phyloP scores from a whole-genome alignment of 2,113 vertebrate genomes.

The Polyodon spathula region DNA sequence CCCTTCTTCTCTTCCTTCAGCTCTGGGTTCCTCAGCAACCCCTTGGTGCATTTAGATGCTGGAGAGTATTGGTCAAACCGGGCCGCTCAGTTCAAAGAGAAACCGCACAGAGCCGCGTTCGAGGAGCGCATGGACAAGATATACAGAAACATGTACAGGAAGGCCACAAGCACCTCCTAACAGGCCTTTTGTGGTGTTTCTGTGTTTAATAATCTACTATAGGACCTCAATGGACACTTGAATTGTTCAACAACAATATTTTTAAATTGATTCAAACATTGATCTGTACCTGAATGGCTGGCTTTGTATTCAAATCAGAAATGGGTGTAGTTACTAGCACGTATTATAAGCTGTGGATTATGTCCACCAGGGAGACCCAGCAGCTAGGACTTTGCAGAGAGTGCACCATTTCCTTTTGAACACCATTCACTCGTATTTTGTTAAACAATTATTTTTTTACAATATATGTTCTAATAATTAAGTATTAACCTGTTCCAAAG shows the following conservation, averaged over 20 bases:
- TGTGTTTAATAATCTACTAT: not conserved
- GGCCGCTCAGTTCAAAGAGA: conserved; percentile 52
- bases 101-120: conserved; percentile 62
- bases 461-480: too few relatives aligned
- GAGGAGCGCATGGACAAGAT: conserved; percentile 69
- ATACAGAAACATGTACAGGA: conserved; percentile 68
- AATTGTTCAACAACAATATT: too few relatives aligned
- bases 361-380: too few relatives aligned
- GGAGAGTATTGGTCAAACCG: conserved; percentile 50
- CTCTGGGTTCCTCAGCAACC: conserved; percentile 29
- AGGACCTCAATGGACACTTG: not conserved
- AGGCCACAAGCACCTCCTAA: conserved; percentile 38
- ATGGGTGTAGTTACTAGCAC: too few relatives aligned
- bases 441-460: too few relatives aligned
- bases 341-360: too few relatives aligned
- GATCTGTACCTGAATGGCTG: not conserved
- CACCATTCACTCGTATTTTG: too few relatives aligned
- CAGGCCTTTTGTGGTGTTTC: not conserved
- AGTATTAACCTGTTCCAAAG: too few relatives aligned
- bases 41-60: conserved; percentile 43
- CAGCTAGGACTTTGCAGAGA: too few relatives aligned
- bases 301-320: not conserved
- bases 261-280: not conserved
- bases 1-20: conserved; percentile 23
- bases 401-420: too few relatives aligned